Percentiles rank a stretch among this genome's conserved stretches.
Evolutionary conservation across 2,888 invertebrate species (phyloP).

Genomic region (Erynnis tages): DNA sequence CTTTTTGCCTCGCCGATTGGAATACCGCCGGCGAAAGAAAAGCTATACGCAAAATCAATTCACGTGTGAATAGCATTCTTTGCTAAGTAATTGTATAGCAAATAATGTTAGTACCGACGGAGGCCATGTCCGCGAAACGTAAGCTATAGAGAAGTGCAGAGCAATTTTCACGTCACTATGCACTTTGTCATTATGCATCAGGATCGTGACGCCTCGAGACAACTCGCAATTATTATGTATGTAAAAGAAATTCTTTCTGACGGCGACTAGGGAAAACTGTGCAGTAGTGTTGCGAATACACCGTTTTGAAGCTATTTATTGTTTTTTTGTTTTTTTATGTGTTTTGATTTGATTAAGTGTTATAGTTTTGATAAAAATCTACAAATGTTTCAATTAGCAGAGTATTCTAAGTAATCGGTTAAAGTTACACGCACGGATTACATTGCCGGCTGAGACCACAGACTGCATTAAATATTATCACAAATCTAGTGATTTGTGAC

Average conservation of each 20-base stretch:
- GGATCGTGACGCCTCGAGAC: slow-evolving; percentile 80
- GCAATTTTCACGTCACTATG: slow-evolving; percentile 79
- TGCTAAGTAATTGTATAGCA: slow-evolving; percentile 30
- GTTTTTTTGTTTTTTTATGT: no score
- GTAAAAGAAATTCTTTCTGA: slow-evolving; percentile 78
- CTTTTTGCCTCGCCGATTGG: no score
- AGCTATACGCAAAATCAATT: not conserved
- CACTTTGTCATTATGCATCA: slow-evolving; percentile 80
- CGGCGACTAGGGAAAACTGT: slow-evolving; percentile 51
- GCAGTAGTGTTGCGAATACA: slow-evolving; percentile 39
- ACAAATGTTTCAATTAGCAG: no score
- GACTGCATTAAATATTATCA: no score
- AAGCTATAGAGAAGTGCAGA: slow-evolving; percentile 53
- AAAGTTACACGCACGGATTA: no score
- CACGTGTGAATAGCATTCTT: not conserved
- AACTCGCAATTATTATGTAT: slow-evolving; percentile 80
- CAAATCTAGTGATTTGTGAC: no score
- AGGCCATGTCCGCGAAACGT: slow-evolving; percentile 35
- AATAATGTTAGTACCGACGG: slow-evolving; percentile 32
- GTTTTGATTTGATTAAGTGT: no score
- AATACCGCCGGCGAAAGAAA: not conserved
- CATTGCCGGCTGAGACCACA: no score
- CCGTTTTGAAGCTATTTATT: not conserved
- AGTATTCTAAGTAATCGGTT: no score
- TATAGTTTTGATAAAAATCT: no score